Evolutionary conservation across 2,888 invertebrate species (phyloP), one percentile per base, ranked within the genome.

Genomic region (Bugula neritina): DNA sequence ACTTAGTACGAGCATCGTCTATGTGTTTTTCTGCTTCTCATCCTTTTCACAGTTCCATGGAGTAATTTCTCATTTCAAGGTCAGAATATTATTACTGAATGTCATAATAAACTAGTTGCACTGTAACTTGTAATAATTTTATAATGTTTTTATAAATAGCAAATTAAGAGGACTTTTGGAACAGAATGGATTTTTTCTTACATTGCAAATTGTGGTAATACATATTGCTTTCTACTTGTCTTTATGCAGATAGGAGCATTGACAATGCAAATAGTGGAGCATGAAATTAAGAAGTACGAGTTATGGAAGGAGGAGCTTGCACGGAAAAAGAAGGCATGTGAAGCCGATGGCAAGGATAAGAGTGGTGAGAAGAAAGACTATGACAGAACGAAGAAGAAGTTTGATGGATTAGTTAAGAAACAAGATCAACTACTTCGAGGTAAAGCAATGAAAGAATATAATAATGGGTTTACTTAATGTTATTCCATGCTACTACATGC

Each of bases 1-100:
- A 83, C 86, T 99, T 73, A 94, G 95, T 78, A 96, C 94, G 77
- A 96, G 96, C 85, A 93, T 99, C 81, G 91, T 96, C 76, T 94
- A 94, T 83, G 92, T 94, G 79, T 98, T 98, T 86, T 94, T 95
- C 84, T 97, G 95, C 83, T 95, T 99, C 83, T 97, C 98, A 17
- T 92, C 92, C 55, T 98, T 95, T 83, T 90, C 92, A 79, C 92
- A 93, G 81, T 98, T 98, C 86, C 98, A 99, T 84, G 90, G 91
- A 71, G 91, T 96, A 57, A 92, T 99, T 75, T 89, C 94, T 71
- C 94, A 96, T 83, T 95, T 96, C 84, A 96, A 98, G 88, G 94
- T 96, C 82, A 43, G 43, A 43, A 5, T n/a, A n/a, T n/a, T n/a
- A n/a, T n/a, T n/a, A 82, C 83, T 77, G 73, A n/a, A 70, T 55